Evolutionary conservation across 2,113 vertebrate genomes (phyloP), one percentile per base, ranked within the genome.

Genomic region (Pedionomus torquatus): DNA sequence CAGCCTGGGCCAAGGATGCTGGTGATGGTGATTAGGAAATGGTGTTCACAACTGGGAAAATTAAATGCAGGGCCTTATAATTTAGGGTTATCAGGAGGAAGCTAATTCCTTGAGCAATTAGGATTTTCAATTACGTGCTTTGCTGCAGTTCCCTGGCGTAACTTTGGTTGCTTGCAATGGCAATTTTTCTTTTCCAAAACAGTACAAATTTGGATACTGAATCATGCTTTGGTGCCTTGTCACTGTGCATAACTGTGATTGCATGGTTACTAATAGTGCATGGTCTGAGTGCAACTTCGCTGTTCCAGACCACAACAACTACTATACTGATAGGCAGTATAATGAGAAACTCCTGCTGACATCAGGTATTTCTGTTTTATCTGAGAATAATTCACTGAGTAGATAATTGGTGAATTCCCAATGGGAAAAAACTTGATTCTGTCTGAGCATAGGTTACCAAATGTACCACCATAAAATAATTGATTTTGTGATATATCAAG

Each of bases 401-500:
- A 96, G 97, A 95, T 98, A 98, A 98, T 97, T 98, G 97, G 94
- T 95, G 96, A 98, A 98, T 98, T 97, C 97, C 95, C 97, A 91
- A 52, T 97, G 97, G 97, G 97, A 97, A 89, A 96, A 97, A 97
- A 85, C 95, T 97, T 98, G 97, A 97, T 97, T 98, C 95, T 97
- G 69, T 94, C 96, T 98, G 98, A 98, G 95, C 96, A 96, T 94
- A 98, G 98, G 97, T 98, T 98, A 98, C 97, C 92, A 96, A 98
- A 97, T 97, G 96, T 96, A 95, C 96, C 93, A 95, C 97, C 94
- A 96, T 98, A 97, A 98, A 98, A 97, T 98, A 98, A 98, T 98
- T 98, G 98, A 98, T 98, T 98, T 98, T 98, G 97, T 97, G 97
- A 98, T 98, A 93, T 93, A 98, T 98, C 97, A 97, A 97, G 95